A percentile compares a stretch with the other conserved stretches of the same genome.
Conservation (phyloP, 53 echinoderm and acorn worm genomes). For the Luidia sarsii region DNA sequence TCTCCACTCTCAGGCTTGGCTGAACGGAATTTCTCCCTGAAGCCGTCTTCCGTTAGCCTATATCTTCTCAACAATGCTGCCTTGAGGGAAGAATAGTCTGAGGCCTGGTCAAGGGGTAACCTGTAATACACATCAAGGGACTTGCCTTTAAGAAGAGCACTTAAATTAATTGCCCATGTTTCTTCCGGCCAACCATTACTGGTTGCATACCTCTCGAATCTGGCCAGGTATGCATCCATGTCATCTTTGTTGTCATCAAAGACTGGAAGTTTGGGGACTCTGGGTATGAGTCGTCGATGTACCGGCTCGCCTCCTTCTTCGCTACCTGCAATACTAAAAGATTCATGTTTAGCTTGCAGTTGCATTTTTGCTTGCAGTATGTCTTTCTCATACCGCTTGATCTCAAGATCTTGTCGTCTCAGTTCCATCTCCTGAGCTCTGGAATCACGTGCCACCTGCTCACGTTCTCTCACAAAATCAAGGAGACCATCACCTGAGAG, state of each 20-base stretch:
- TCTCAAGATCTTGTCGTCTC: background rate
- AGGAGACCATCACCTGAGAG: background rate
- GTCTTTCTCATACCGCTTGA: background rate
- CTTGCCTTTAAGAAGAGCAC: slow-evolving; percentile 29
- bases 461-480: slow-evolving; percentile 25
- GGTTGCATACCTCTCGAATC: background rate
- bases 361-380: background rate
- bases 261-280: background rate
- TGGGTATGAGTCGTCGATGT: background rate
- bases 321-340: too few relatives aligned
- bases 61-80: slow-evolving; percentile 23
- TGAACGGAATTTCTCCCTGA: background rate
- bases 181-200: background rate
- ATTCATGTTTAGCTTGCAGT: background rate
- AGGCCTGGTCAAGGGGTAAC: background rate
- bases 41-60: slow-evolving; percentile 30
- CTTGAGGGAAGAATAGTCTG: slow-evolving; percentile 22
- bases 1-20: slow-evolving; percentile 27
- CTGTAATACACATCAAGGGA: slow-evolving; percentile 2
- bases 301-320: background rate
- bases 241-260: background rate
- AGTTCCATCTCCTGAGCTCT: slow-evolving; percentile 23
- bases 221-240: background rate
- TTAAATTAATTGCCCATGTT: slow-evolving; percentile 42
- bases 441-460: background rate